These are phyloP conservation scores for Acanthacorydalis orientalis DNA, from an alignment of 2,888 invertebrate genomes.

Conservation along the genomic window DNA sequence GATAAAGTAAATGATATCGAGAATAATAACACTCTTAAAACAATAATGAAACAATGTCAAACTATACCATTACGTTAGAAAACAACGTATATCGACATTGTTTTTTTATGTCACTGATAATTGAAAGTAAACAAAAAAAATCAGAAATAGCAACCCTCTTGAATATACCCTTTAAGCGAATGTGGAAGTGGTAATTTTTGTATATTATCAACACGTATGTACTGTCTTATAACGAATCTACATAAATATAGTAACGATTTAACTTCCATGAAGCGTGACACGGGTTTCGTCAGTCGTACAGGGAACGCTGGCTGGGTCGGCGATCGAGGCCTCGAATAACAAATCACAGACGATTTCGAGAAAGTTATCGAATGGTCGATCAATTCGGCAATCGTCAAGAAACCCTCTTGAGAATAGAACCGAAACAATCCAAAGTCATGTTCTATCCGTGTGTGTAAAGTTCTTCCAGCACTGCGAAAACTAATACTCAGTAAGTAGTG, in stretches of 20 bases:
- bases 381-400: constrained; percentile 47
- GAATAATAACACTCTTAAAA: too few species aligned
- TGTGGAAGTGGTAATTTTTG: constrained; percentile 47
- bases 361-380: constrained; percentile 56
- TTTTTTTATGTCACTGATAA: too few species aligned
- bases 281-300: constrained; percentile 53
- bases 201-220: constrained; percentile 48
- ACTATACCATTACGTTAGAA: too few species aligned
- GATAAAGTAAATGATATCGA: too few species aligned
- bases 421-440: constrained; percentile 43
- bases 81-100: too few species aligned
- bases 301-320: constrained; percentile 53
- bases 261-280: constrained; percentile 55
- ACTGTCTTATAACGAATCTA: constrained; percentile 53
- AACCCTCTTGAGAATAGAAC: constrained; percentile 28
- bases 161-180: constrained; percentile 36
- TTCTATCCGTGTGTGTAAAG: constrained; percentile 59
- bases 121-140: too few species aligned
- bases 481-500: constrained; percentile 54
- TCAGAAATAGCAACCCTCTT: constrained; percentile 9
- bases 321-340: constrained; percentile 49
- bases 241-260: constrained; percentile 56
- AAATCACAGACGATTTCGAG: constrained; percentile 52
- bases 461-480: constrained; percentile 50
- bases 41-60: too few species aligned